These are phyloP conservation scores for Synergus japonicus DNA, from an alignment of 2,888 invertebrate species.

Conservation along the genomic window DNA sequence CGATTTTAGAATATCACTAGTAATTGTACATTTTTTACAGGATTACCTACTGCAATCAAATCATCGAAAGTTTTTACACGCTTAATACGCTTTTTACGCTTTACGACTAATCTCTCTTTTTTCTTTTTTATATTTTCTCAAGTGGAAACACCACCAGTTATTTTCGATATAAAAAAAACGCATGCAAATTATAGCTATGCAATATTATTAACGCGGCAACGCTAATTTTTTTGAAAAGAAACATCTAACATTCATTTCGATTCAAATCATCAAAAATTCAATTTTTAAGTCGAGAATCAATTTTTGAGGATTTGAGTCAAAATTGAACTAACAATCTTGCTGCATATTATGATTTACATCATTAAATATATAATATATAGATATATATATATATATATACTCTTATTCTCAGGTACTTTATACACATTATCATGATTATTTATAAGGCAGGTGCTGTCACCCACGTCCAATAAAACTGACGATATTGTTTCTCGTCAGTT, in stretches of 20 bases:
- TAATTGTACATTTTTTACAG: slow-evolving; percentile 47
- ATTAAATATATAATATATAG: slow-evolving; percentile 49
- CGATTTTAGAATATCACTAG: slow-evolving; percentile 34
- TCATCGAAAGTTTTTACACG: slow-evolving; percentile 35
- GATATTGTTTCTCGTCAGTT: slow-evolving; percentile 6
- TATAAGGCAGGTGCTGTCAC: slow-evolving; percentile 63
- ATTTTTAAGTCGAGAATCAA: not conserved
- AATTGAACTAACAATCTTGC: slow-evolving; percentile 35
- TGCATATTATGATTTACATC: slow-evolving; percentile 44
- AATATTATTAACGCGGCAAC: slow-evolving; percentile 44
- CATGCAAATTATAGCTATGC: slow-evolving; percentile 41
- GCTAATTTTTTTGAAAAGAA: slow-evolving; percentile 25
- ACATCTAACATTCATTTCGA: slow-evolving; percentile 21
- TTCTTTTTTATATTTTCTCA: slow-evolving; percentile 41
- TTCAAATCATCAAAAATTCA: not conserved
- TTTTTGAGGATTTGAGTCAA: slow-evolving; percentile 1
- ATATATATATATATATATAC: slow-evolving; percentile 57
- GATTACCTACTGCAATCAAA: slow-evolving; percentile 45
- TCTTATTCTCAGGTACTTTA: slow-evolving; percentile 76
- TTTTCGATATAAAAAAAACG: slow-evolving; percentile 30
- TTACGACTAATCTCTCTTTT: slow-evolving; percentile 45
- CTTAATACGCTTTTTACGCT: slow-evolving; percentile 44
- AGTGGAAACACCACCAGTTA: not conserved
- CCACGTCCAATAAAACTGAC: slow-evolving; percentile 21
- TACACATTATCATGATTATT: slow-evolving; percentile 74